phyloP scores from a whole-genome alignment of 2,113 vertebrate species.

The Varanus salvator region DNA sequence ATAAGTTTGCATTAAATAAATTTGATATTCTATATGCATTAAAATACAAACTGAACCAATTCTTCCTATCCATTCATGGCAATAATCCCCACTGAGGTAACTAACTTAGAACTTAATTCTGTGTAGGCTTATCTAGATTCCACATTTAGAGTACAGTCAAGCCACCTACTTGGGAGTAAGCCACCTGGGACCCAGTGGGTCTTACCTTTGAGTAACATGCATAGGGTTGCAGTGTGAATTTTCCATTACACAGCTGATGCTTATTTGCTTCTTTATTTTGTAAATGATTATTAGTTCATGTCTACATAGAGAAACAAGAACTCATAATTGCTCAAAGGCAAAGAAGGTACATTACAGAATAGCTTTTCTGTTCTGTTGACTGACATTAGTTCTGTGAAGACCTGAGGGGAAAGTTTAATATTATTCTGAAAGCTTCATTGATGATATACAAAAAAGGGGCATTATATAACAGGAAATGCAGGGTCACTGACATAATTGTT shows the following conservation, averaged over 20 bases:
- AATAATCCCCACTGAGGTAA: no score
- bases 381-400: constrained; percentile 5
- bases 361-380: not conserved
- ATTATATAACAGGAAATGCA: constrained; percentile 22
- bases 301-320: not conserved
- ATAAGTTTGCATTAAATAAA: no score
- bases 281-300: no score
- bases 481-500: not conserved
- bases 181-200: no score
- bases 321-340: not conserved
- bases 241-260: not conserved
- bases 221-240: not conserved
- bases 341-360: not conserved
- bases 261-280: not conserved
- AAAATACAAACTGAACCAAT: no score
- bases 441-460: not conserved
- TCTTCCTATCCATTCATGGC: no score
- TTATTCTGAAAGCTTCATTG: constrained; percentile 22
- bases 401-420: not conserved
- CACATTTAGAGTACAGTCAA: no score
- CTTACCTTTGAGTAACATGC: no score
- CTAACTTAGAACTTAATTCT: no score
- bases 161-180: no score
- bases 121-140: no score
- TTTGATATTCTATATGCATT: no score